phyloP scores from a whole-genome alignment of 2,797 vertebrate genomes.

The Rhabdomys pumilio region DNA sequence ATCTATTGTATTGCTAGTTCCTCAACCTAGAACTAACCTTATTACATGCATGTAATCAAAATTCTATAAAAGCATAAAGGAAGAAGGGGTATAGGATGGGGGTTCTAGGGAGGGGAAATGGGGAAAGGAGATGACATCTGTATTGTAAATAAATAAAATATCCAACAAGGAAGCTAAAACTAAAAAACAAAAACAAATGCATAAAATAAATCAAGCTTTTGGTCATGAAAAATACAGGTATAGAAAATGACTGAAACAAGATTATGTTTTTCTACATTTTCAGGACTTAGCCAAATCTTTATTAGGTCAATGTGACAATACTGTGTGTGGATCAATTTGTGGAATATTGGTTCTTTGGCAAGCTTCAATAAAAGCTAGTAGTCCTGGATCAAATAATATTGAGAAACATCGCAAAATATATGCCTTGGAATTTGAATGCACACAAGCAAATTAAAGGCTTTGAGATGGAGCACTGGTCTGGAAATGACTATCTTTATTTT shows the following conservation, averaged over 20 bases:
- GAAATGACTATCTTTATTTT: background rate
- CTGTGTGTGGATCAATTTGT: constrained; percentile 4
- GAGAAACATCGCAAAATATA: background rate
- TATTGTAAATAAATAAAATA: no score
- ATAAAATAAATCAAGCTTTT: constrained; percentile 15
- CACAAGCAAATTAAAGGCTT: background rate
- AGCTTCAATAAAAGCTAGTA: background rate
- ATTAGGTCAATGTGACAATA: background rate
- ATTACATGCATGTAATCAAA: no score
- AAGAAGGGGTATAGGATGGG: no score
- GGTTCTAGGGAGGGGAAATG: no score
- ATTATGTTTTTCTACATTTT: background rate
- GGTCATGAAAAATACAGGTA: background rate
- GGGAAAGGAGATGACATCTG: no score
- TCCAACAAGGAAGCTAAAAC: no score
- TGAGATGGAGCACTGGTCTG: background rate
- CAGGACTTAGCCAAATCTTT: background rate
- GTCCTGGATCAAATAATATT: constrained; percentile 10
- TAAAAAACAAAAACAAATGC: background rate
- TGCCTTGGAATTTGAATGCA: constrained; percentile 15
- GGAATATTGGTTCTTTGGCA: background rate
- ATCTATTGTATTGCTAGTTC: no score
- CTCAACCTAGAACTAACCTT: no score
- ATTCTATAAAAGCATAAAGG: no score
- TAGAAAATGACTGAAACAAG: background rate